Evolutionary conservation across 2,888 invertebrate species (phyloP).

Genomic region (Lypha dubia): DNA sequence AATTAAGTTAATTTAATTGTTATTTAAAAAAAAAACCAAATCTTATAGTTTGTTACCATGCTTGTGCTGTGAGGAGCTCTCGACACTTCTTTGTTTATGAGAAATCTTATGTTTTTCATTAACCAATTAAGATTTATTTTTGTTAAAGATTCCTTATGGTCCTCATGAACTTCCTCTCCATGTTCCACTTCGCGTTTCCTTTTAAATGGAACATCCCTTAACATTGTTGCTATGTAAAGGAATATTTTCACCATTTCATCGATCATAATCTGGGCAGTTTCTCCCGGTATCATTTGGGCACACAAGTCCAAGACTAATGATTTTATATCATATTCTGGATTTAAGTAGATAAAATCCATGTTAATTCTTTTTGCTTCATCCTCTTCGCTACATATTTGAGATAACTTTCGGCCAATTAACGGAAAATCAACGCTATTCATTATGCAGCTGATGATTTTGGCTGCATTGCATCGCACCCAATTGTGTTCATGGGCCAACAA

Average conservation of each 20-base stretch:
- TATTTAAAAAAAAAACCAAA: neutral
- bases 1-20: neutral
- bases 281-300: slow-evolving; percentile 88
- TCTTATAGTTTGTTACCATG: slow-evolving; percentile 86
- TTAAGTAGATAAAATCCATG: slow-evolving; percentile 86
- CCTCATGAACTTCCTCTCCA: slow-evolving; percentile 74
- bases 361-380: slow-evolving; percentile 43
- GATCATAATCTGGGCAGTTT: slow-evolving; percentile 88
- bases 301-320: slow-evolving; percentile 89
- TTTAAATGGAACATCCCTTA: slow-evolving; percentile 84
- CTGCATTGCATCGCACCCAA: slow-evolving; percentile 92
- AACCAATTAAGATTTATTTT: slow-evolving; percentile 90
- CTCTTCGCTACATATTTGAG: slow-evolving; percentile 71
- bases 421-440: slow-evolving; percentile 87
- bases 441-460: slow-evolving; percentile 90
- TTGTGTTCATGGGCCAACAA: slow-evolving; percentile 92
- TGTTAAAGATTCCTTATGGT: slow-evolving; percentile 76
- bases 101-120: slow-evolving; percentile 88
- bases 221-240: slow-evolving; percentile 88
- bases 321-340: slow-evolving; percentile 86
- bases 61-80: slow-evolving; percentile 87
- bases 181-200: slow-evolving; percentile 74
- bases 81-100: slow-evolving; percentile 91
- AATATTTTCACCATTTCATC: slow-evolving; percentile 89
- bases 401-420: slow-evolving; percentile 84